phyloP scores from a whole-genome alignment of 1,140 invertebrate genomes.

The Brachionus rubens region DNA sequence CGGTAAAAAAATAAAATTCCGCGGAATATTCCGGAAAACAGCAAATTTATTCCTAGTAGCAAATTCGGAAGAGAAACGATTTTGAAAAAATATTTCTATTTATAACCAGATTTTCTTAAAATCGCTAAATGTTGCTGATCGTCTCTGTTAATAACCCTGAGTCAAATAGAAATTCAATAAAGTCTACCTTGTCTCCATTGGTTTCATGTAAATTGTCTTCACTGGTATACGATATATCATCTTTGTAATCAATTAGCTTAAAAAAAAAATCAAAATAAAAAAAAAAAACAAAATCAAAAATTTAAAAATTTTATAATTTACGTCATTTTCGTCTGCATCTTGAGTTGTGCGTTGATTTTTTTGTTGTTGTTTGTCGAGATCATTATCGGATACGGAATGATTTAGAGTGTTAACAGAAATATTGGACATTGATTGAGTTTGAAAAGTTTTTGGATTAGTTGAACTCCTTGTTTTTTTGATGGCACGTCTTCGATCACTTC shows the following conservation, averaged over 20 bases:
- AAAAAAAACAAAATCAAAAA: neutral
- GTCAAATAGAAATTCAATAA: neutral
- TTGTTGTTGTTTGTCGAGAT: neutral
- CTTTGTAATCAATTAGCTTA: slow-evolving; percentile 16
- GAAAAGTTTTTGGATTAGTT: slow-evolving; percentile 15
- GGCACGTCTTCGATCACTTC: neutral
- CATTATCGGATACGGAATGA: slow-evolving; percentile 27
- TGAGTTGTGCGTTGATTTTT: neutral
- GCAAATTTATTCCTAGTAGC: too few relatives aligned
- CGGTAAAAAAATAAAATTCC: too few relatives aligned
- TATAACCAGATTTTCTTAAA: too few relatives aligned
- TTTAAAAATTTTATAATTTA: neutral
- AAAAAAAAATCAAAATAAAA: neutral
- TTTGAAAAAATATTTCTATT: too few relatives aligned
- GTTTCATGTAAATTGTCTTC: slow-evolving; percentile 38
- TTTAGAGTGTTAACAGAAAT: neutral
- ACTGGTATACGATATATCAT: slow-evolving; percentile 24
- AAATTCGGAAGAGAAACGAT: too few relatives aligned
- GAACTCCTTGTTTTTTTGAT: slow-evolving; percentile 30
- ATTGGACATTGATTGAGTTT: slow-evolving; percentile 27
- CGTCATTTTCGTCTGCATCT: neutral
- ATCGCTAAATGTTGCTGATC: too few relatives aligned
- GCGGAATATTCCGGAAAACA: too few relatives aligned
- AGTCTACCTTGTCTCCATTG: neutral
- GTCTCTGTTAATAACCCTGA: too few relatives aligned